These are phyloP conservation scores for Silurus aristotelis DNA, from an alignment of 2,797 vertebrate species.

Conservation along the genomic window DNA sequence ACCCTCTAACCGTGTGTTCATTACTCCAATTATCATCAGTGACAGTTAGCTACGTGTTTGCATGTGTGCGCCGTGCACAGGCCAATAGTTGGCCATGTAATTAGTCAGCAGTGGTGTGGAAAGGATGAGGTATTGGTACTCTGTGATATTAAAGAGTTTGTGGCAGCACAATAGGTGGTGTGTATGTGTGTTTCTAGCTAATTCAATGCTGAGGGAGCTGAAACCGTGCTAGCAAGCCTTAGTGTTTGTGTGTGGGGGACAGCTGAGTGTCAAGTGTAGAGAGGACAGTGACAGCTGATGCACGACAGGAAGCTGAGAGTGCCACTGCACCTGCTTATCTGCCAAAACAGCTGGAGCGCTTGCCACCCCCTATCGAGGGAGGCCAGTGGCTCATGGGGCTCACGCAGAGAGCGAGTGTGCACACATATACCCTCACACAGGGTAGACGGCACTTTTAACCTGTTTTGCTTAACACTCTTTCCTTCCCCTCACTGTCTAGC, in stretches of 20 bases:
- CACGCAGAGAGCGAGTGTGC: conserved; percentile 15
- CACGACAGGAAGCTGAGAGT: conserved; percentile 62
- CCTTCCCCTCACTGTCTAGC: conserved; percentile 27
- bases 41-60: conserved; percentile 24
- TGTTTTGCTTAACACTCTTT: conserved; percentile 40
- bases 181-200: not conserved
- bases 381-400: conserved; percentile 20
- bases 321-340: conserved; percentile 69
- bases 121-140: conserved; percentile 23
- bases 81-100: conserved; percentile 14
- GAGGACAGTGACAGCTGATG: conserved; percentile 51
- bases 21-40: conserved; percentile 54
- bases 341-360: conserved; percentile 70
- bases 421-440: conserved; percentile 22
- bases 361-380: conserved; percentile 57
- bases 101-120: conserved; percentile 32
- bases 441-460: conserved; percentile 43
- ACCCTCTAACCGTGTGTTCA: conserved; percentile 29
- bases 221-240: conserved; percentile 1
- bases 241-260: conserved; percentile 2
- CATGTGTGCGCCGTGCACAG: not conserved
- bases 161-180: not conserved
- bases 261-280: not conserved
- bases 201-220: not conserved
- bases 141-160: not conserved